Evolutionary conservation across 1,140 invertebrate genomes (phyloP).

Genomic region (Odontomachus brunneus): DNA sequence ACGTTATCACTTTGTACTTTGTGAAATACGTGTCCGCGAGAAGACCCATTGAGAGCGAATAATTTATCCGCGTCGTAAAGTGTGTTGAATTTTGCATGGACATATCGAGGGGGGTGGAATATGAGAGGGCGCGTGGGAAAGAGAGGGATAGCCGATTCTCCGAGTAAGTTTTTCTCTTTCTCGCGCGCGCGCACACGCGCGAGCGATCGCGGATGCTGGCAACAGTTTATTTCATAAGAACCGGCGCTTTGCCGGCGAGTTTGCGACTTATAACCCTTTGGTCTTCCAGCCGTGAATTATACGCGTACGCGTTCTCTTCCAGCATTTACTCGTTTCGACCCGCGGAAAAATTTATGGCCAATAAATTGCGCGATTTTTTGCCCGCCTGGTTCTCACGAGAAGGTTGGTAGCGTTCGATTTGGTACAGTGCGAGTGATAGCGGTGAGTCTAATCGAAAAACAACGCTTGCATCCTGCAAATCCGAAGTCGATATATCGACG

Average conservation of each 20-base stretch:
- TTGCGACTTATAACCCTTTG: constrained; percentile 54
- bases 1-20: background rate
- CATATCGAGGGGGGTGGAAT: constrained; percentile 18
- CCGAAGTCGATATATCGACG: background rate
- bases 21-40: no score
- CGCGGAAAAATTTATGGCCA: constrained; percentile 37
- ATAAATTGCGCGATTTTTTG: constrained; percentile 34
- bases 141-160: no score
- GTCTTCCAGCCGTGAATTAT: constrained; percentile 35
- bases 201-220: constrained; percentile 38
- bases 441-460: constrained; percentile 29
- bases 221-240: constrained; percentile 53
- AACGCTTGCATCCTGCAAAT: background rate
- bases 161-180: constrained; percentile 18
- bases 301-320: constrained; percentile 14
- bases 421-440: background rate
- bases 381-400: background rate
- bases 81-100: constrained; percentile 32
- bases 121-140: no score
- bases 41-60: background rate
- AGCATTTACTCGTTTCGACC: background rate
- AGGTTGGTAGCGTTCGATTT: background rate
- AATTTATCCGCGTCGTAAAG: constrained; percentile 30
- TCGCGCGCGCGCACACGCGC: no score
- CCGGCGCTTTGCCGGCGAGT: constrained; percentile 28